Evolutionary conservation across 2,888 invertebrate genomes (phyloP).

Genomic region (Eupithecia exiguata): DNA sequence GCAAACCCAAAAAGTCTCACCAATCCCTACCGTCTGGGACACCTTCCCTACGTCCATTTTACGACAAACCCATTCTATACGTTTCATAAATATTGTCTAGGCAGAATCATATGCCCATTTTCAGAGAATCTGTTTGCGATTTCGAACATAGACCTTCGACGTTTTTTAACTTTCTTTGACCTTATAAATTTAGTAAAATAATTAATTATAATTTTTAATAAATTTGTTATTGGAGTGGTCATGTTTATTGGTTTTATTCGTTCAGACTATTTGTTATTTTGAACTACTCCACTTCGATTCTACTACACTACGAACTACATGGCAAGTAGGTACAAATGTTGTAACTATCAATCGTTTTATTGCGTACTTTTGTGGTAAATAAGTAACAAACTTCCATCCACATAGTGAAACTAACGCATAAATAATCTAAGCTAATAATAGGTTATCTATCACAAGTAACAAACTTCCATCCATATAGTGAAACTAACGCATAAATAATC

Average conservation of each 20-base stretch:
- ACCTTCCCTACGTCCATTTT: slow-evolving; percentile 31
- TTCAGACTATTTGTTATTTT: background rate
- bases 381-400: background rate
- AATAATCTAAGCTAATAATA: background rate
- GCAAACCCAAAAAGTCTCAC: slow-evolving; percentile 26
- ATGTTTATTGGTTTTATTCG: background rate
- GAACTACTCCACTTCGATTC: background rate
- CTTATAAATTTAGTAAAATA: too few species aligned
- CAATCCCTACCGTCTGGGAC: slow-evolving; percentile 33
- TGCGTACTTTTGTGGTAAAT: background rate
- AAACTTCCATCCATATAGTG: background rate
- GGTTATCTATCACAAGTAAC: background rate
- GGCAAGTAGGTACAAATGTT: background rate
- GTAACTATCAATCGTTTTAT: too few species aligned
- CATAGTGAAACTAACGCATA: background rate
- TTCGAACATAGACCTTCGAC: slow-evolving; percentile 34
- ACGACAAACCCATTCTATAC: slow-evolving; percentile 37
- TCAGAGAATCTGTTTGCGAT: slow-evolving; percentile 34
- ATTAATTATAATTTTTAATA: too few species aligned
- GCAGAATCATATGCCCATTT: slow-evolving; percentile 16
- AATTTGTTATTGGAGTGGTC: background rate
- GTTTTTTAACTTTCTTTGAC: background rate
- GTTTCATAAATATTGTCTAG: slow-evolving; percentile 24
- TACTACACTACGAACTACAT: too few species aligned
- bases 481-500: background rate